Base-by-base conservation (phyloP, 2,888 invertebrate genomes). In the Lepidonotus clava region DNA sequence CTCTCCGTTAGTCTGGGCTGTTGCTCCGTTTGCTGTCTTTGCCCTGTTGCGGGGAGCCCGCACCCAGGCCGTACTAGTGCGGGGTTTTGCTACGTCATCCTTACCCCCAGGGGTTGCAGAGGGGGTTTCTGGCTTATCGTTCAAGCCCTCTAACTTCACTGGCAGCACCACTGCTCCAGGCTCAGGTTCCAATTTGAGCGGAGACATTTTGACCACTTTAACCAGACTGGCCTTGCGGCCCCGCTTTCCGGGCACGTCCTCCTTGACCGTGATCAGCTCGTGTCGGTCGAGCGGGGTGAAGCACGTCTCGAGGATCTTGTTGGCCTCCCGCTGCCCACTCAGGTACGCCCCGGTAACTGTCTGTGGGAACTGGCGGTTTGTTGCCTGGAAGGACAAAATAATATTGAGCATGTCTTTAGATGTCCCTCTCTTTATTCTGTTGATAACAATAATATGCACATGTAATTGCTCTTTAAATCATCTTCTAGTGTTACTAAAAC, bases 301-400 rank as follows among this genome's bases (percentile, higher is more conserved):
- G 46, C 28, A 41, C 1, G 41, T 41, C 80, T 80, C 51, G 21
- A 89, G 84, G 18, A 94, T 91, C 85, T 92, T 93, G 85, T 90
- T 89, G 0, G 95, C 94, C 89, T 95, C 95, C 36, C 95, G 89
- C 0, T 95, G 88, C 18, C 95, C 95, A 87, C 94, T 94, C 67
- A 95, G 88, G 89, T 94, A 95, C 0, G 95, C 95, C 38, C 95
- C 95, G 0, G 94, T 93, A 88, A 95, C 94, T 2, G 95, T 94
- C 89, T 95, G 95, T 21, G 95, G 95, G 89, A 93, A 94, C 89
- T 93, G 93, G 1, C 93, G 91, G 87, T 94, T 94, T n/a, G 95
- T 95, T 21, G 94, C 94, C 95, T 95, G 90, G 34, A 93, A 90
- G 46, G 46, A 46, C 46, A 18, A 46, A 46, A 8, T 46, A 46